Evolutionary conservation across 2,888 invertebrate genomes (phyloP).

Genomic region (Psylliodes chrysocephalus): DNA sequence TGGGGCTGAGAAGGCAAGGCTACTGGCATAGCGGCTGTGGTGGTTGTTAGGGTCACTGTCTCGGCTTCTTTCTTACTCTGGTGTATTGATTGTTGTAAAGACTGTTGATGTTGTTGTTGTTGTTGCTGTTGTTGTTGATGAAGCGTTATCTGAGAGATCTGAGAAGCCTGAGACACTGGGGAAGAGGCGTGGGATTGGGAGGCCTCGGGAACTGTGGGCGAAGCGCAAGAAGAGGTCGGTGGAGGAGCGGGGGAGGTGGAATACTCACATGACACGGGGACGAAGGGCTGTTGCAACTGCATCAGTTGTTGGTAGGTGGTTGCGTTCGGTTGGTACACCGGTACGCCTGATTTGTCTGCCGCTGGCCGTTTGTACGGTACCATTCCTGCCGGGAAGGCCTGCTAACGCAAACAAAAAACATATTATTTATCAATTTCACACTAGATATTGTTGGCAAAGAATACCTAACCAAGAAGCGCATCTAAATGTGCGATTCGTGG

Average conservation of each 20-base stretch:
- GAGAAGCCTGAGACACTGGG: conserved; percentile 31
- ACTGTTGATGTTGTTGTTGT: conserved; percentile 47
- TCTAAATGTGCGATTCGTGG: no score
- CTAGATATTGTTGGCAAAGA: no score
- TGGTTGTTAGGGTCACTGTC: conserved; percentile 44
- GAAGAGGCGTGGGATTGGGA: conserved; percentile 57
- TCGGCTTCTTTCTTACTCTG: conserved; percentile 59
- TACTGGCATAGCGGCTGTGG: conserved; percentile 41
- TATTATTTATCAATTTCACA: no score
- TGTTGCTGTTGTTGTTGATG: conserved; percentile 45
- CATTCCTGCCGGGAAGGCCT: conserved; percentile 96
- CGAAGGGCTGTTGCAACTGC: conserved; percentile 95
- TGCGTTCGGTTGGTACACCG: conserved; percentile 92
- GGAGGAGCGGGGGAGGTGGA: conserved; percentile 75
- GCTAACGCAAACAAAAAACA: conserved; percentile 55
- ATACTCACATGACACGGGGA: conserved; percentile 99
- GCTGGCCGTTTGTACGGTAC: conserved; percentile 96
- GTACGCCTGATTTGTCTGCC: conserved; percentile 95
- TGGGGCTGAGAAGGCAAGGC: conserved; percentile 50
- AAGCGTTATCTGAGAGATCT: conserved; percentile 35
- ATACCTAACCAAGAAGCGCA: no score
- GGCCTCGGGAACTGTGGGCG: conserved; percentile 57
- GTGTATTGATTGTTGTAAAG: no score
- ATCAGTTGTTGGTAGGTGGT: conserved; percentile 95
- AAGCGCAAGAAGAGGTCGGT: conserved; percentile 54